Conservation (phyloP, 2,888 invertebrate genomes). For the Aphidoletes aphidimyza region DNA sequence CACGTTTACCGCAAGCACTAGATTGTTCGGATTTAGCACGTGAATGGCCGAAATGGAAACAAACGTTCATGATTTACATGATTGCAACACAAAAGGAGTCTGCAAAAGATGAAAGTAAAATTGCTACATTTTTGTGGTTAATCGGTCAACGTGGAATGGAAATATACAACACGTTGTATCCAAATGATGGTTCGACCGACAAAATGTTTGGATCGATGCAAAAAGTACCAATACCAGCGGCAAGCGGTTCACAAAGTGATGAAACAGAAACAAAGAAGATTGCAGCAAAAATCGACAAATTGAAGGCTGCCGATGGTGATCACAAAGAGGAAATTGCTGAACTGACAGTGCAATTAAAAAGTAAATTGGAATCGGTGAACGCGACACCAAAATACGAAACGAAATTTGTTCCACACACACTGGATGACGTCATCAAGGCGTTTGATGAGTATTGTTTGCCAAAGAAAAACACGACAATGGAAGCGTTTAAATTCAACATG, state of each 20-base stretch:
- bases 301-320: no score
- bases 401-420: background rate
- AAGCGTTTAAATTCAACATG: slow-evolving; percentile 57
- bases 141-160: no score
- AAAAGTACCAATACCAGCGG: background rate
- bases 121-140: slow-evolving; percentile 57
- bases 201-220: slow-evolving; percentile 51
- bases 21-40: slow-evolving; percentile 56
- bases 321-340: no score
- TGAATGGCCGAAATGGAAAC: slow-evolving; percentile 56
- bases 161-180: slow-evolving; percentile 57
- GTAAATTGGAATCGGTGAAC: no score
- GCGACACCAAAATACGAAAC: background rate
- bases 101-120: slow-evolving; percentile 55
- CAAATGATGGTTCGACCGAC: slow-evolving; percentile 57
- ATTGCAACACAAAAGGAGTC: slow-evolving; percentile 53
- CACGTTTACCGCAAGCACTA: no score
- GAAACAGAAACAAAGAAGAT: no score
- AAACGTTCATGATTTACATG: slow-evolving; percentile 54
- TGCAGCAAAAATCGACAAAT: no score
- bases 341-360: no score
- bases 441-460: slow-evolving; percentile 55
- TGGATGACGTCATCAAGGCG: slow-evolving; percentile 38
- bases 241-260: no score
- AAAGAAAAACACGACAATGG: slow-evolving; percentile 56